phyloP scores from a whole-genome alignment of 2,113 vertebrate species.

The Tragelaphus strepsiceros region DNA sequence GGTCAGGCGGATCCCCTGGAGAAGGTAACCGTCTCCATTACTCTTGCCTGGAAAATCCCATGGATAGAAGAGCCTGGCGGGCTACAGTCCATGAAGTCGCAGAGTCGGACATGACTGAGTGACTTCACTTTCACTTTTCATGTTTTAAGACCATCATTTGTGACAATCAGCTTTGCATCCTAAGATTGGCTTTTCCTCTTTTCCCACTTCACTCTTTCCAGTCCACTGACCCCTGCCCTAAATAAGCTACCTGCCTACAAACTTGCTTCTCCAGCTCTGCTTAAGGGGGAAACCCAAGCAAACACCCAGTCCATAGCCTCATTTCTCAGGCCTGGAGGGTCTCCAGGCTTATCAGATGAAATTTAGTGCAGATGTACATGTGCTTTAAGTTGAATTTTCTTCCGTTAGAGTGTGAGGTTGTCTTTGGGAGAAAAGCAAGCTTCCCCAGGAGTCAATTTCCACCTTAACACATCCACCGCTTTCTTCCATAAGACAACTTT shows the following conservation, averaged over 20 bases:
- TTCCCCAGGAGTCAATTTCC: background rate
- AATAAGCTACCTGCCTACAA: background rate
- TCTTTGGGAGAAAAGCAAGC: background rate
- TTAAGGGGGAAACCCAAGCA: background rate
- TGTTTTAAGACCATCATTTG: rapidly evolving
- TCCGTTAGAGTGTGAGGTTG: background rate
- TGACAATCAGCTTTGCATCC: rapidly evolving
- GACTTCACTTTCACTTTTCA: background rate
- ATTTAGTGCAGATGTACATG: background rate
- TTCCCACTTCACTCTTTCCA: background rate
- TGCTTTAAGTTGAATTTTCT: background rate
- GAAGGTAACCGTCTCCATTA: background rate
- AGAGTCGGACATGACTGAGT: background rate
- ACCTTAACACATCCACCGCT: background rate
- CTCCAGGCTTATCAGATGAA: background rate
- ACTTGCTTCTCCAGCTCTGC: background rate
- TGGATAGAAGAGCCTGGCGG: background rate
- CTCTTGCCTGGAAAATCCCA: background rate
- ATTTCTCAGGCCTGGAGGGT: background rate
- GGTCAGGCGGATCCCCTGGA: background rate
- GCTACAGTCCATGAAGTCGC: background rate
- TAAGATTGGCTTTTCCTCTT: background rate
- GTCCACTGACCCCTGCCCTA: background rate
- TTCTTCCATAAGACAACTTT: background rate
- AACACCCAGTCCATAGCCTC: background rate